Evolutionary conservation across 2,797 vertebrate genomes (phyloP), one percentile per base, ranked within the genome.

Genomic region (Sebastolobus altivelis): DNA sequence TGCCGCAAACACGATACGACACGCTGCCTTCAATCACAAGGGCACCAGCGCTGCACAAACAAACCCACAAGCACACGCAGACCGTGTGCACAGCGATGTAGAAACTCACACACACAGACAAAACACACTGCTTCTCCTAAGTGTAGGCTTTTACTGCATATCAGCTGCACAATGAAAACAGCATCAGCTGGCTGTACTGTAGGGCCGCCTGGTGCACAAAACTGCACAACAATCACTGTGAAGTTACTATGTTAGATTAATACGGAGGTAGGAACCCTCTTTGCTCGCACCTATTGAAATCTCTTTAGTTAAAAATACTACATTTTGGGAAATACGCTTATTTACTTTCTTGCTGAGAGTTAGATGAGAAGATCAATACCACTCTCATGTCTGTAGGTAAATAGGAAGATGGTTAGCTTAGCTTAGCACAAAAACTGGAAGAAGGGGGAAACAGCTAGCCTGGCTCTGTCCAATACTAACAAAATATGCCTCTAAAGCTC

Each of bases 1-100:
- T 68, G 74, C 71, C 76, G 70, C 12, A 2, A 52, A 86, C 95
- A 94, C 61, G 95, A 94, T 55, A 60, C 49, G 69, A 92, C 94
- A 94, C 4, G 92, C 87, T 75, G 77, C 88, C 73, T 85, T 85
- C 75, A 85, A 72, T 85, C 89, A 79, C 58, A 72, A 18, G 27
- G 75, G 25, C 72, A 79, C 56, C 38, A 60, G 72, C 4, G 2
- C 8, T 73, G 75, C 77, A 80, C 63, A 71, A 80, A 82, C 87
- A 87, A 55, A 83, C 77, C 20, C 68, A 40, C 40, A 25, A 35
- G 65, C 61, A 16, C 37, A 16, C 55, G 66, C 3, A 40, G 29
- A 22, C 25, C 14, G 46, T 0, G 25, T 13, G 14, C 55, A 79
- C 46, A 54, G 37, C 38, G 68, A 79, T 22, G 75, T 29, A 61